These are phyloP conservation scores for Dascillus cervinus DNA, from an alignment of 2,888 invertebrate genomes.

Conservation along the genomic window DNA sequence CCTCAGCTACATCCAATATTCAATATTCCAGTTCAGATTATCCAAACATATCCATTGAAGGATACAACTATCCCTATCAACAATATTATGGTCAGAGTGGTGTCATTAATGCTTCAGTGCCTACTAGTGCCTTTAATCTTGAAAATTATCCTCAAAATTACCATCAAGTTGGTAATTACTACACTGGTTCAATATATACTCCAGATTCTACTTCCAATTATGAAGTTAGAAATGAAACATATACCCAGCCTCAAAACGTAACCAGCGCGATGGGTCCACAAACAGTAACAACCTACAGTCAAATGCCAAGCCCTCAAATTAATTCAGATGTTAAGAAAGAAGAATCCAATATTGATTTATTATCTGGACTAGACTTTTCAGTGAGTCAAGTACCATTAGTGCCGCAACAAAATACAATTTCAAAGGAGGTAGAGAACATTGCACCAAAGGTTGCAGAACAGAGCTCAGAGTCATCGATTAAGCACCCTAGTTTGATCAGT, in stretches of 20 bases:
- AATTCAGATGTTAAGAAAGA: conserved; percentile 8
- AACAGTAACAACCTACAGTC: too few relatives aligned
- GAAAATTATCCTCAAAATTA: conserved; percentile 1
- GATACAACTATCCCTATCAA: conserved; percentile 2
- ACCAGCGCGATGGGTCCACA: too few relatives aligned
- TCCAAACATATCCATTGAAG: conserved; percentile 2
- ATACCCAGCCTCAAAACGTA: too few relatives aligned
- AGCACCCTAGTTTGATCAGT: conserved; percentile 6
- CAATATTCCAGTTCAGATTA: neutral
- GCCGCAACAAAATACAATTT: conserved; percentile 42
- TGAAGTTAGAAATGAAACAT: too few relatives aligned
- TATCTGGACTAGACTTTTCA: conserved; percentile 70
- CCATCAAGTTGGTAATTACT: neutral
- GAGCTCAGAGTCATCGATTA: conserved; percentile 6
- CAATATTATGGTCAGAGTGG: neutral
- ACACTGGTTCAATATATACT: too few relatives aligned
- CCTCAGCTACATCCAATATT: neutral
- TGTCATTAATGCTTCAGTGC: too few relatives aligned
- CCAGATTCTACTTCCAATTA: too few relatives aligned
- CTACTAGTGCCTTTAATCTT: too few relatives aligned
- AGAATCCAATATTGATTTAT: conserved; percentile 48
- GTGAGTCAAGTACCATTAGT: conserved; percentile 58
- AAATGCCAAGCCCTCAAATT: too few relatives aligned
- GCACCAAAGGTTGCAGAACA: conserved; percentile 10
- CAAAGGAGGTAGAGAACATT: conserved; percentile 14